Percentiles rank a stretch among this genome's conserved stretches.
Evolutionary conservation across 2,888 invertebrate species (phyloP).

Genomic region (Spilarctia lutea): DNA sequence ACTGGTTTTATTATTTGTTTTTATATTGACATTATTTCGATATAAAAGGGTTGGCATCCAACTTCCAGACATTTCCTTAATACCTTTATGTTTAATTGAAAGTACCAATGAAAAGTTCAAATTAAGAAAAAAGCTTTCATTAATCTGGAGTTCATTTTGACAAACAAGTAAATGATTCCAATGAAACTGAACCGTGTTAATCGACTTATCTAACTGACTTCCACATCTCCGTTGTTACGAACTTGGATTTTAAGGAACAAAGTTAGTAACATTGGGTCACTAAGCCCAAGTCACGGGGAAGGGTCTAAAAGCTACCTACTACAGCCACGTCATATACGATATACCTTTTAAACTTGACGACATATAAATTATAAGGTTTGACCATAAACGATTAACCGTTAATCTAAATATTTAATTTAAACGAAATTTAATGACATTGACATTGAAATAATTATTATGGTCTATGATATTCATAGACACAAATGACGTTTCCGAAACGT

Average conservation of each 20-base stretch:
- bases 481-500: constrained; percentile 25
- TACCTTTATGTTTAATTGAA: not conserved
- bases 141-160: not conserved
- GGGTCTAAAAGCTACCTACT: not conserved
- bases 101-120: not conserved
- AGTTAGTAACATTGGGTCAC: not conserved
- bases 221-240: not conserved
- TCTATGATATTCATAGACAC: not conserved
- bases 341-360: not conserved
- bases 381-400: not conserved
- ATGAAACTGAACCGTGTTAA: not conserved
- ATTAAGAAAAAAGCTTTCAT: not conserved
- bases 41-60: constrained; percentile 28
- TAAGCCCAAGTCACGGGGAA: not conserved
- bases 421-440: not conserved
- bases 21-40: constrained; percentile 64
- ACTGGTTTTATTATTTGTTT: constrained; percentile 66
- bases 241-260: not conserved
- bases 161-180: not conserved
- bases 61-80: not conserved
- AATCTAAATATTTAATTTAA: not conserved
- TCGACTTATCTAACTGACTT: not conserved
- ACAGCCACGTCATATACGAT: not conserved
- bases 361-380: not conserved
- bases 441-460: not conserved